Evolutionary conservation across 2,113 vertebrate species (phyloP).

Genomic region (Aepyceros melampus): DNA sequence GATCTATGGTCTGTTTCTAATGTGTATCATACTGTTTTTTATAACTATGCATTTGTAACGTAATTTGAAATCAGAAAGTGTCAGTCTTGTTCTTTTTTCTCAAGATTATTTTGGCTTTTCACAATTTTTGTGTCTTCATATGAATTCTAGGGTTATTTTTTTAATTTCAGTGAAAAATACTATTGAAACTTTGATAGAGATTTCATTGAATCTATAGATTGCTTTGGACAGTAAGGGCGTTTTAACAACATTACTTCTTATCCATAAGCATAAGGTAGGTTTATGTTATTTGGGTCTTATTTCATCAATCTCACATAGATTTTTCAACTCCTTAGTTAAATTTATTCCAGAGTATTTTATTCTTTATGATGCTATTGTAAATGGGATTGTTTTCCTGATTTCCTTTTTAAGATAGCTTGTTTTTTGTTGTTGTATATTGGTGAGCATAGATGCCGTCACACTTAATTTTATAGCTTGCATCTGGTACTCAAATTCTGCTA

Average conservation of each 20-base stretch:
- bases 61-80: neutral
- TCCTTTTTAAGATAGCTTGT: neutral
- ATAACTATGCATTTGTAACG: neutral
- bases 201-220: neutral
- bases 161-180: neutral
- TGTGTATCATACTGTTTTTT: neutral
- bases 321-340: neutral
- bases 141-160: neutral
- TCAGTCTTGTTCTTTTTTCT: neutral
- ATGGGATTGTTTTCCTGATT: neutral
- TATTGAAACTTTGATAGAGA: neutral
- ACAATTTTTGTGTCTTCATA: neutral
- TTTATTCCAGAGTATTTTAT: neutral
- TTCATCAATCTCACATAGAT: neutral
- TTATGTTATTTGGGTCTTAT: neutral
- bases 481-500: neutral
- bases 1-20: neutral
- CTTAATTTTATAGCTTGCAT: neutral
- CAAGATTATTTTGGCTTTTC: neutral
- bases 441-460: neutral
- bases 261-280: neutral
- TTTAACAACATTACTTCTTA: neutral
- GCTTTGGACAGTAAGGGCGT: neutral
- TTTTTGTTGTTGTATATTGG: neutral
- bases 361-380: neutral